Percentiles rank a stretch among this genome's conserved stretches.
phyloP scores from a whole-genome alignment of 2,888 invertebrate species.

The Conops quadrifasciatus region DNA sequence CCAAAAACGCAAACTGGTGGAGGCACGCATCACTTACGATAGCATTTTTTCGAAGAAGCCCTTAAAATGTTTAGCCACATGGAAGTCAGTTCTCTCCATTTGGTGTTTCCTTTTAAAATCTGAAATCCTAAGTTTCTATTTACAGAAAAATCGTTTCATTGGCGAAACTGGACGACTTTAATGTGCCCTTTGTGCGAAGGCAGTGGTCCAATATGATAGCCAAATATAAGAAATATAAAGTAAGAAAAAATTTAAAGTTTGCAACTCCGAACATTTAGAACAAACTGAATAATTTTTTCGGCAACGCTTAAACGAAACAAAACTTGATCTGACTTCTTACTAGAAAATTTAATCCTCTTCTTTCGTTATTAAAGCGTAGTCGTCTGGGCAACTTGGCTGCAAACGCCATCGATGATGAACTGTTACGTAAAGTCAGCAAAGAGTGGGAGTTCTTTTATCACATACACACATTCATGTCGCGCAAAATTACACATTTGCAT shows the following conservation, averaged over 20 bases:
- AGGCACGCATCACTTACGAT: slow-evolving; percentile 57
- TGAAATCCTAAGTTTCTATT: background rate
- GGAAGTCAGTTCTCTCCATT: slow-evolving; percentile 55
- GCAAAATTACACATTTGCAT: slow-evolving; percentile 59
- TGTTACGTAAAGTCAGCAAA: slow-evolving; percentile 49
- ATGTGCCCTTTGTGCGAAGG: slow-evolving; percentile 57
- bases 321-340: background rate
- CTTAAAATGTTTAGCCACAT: slow-evolving; percentile 53
- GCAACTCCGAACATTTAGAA: background rate
- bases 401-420: slow-evolving; percentile 44
- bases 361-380: slow-evolving; percentile 43
- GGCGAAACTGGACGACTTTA: slow-evolving; percentile 57
- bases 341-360: slow-evolving; percentile 7
- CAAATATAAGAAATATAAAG: slow-evolving; percentile 59
- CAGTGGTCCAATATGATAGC: slow-evolving; percentile 60
- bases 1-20: slow-evolving; percentile 58
- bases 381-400: slow-evolving; percentile 44
- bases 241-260: slow-evolving; percentile 39
- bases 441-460: slow-evolving; percentile 63
- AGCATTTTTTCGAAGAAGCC: slow-evolving; percentile 56
- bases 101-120: background rate
- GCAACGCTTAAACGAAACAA: background rate
- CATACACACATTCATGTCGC: slow-evolving; percentile 60
- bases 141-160: slow-evolving; percentile 51
- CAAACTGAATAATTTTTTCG: background rate